Evolutionary conservation across 1,140 invertebrate species (phyloP).

Genomic region (Procambarus virginalis): DNA sequence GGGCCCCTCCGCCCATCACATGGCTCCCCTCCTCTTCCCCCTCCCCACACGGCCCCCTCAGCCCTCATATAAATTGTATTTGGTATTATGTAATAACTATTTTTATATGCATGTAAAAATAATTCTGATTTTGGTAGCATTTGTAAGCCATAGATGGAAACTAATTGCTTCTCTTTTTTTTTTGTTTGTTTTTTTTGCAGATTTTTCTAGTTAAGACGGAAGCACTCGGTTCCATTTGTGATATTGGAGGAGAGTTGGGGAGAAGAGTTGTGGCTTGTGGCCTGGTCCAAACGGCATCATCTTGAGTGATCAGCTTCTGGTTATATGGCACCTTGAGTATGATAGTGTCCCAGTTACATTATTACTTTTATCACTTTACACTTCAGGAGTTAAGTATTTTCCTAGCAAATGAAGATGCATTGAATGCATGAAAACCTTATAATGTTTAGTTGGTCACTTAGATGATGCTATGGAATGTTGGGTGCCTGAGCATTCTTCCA

Average conservation of each 20-base stretch:
- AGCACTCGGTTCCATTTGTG: conserved; percentile 59
- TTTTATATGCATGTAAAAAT: too few relatives aligned
- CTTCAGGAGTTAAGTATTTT: too few relatives aligned
- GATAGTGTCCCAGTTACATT: neutral
- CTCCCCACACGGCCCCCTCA: too few relatives aligned
- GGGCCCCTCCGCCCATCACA: too few relatives aligned
- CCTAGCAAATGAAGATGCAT: too few relatives aligned
- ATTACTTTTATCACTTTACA: neutral
- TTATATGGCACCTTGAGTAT: neutral
- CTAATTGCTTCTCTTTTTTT: neutral
- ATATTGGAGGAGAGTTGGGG: conserved; percentile 43
- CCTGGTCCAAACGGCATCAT: conserved; percentile 26
- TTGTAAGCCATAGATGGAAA: too few relatives aligned
- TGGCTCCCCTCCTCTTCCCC: too few relatives aligned
- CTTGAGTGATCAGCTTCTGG: conserved; percentile 19
- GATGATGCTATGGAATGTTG: conserved; percentile 14
- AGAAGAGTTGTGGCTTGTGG: conserved; percentile 30
- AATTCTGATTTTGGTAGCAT: too few relatives aligned
- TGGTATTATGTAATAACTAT: too few relatives aligned
- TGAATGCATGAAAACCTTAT: neutral
- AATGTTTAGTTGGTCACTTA: conserved; percentile 12
- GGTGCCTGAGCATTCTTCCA: neutral
- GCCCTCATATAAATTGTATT: too few relatives aligned
- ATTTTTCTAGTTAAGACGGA: conserved; percentile 56
- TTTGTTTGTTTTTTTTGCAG: neutral